Conservation (phyloP, 2,888 invertebrate genomes). For the Phorcus lineatus region DNA sequence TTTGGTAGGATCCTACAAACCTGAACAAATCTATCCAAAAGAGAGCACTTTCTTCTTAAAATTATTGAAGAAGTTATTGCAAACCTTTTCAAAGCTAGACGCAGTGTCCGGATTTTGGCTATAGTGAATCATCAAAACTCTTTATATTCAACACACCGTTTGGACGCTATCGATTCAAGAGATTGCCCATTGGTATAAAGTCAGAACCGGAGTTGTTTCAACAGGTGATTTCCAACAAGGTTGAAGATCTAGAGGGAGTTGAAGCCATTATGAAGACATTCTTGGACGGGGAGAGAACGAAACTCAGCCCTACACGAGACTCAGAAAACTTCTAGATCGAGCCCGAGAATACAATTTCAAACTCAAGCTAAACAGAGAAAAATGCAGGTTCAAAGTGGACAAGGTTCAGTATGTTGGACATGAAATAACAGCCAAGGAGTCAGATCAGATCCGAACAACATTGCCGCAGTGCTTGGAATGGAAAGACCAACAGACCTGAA, state of each 20-base stretch:
- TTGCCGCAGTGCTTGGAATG: too few relatives aligned
- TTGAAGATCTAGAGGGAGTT: conserved; percentile 5
- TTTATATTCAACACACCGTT: background rate
- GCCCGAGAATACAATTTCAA: too few relatives aligned
- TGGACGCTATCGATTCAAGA: background rate
- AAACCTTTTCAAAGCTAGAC: background rate
- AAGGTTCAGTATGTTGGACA: too few relatives aligned
- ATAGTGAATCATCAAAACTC: background rate
- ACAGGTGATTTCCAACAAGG: conserved; percentile 9
- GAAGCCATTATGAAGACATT: conserved; percentile 12
- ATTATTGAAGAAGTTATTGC: too few relatives aligned
- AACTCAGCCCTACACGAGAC: too few relatives aligned
- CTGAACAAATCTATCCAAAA: background rate
- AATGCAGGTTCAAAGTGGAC: too few relatives aligned
- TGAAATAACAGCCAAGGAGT: too few relatives aligned
- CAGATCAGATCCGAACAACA: too few relatives aligned
- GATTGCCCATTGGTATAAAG: conserved; percentile 12
- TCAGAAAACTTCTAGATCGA: too few relatives aligned
- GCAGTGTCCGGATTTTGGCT: background rate
- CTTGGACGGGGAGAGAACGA: background rate
- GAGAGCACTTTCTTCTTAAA: too few relatives aligned
- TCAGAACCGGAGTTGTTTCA: conserved; percentile 19
- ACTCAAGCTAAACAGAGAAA: too few relatives aligned
- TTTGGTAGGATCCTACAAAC: background rate
- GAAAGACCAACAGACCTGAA: too few relatives aligned